These are phyloP conservation scores for Parotocinclus haroldoi DNA, from an alignment of 2,797 vertebrate species.

Conservation along the genomic window DNA sequence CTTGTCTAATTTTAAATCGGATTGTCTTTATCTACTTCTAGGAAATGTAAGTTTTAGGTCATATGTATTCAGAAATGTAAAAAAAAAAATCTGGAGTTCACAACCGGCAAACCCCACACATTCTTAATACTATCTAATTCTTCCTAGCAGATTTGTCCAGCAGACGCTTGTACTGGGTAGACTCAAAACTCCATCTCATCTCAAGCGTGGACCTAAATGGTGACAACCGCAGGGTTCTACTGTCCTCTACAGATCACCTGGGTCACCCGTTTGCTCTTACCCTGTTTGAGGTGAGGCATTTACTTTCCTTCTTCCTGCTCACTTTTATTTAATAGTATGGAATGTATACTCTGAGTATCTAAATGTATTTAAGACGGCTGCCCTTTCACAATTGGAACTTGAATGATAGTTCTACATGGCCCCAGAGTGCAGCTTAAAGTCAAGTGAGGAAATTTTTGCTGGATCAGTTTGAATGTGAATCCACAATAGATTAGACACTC, in stretches of 20 bases:
- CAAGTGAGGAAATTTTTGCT: no score
- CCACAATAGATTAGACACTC: no score
- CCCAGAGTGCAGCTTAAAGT: no score
- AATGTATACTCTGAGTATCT: no score
- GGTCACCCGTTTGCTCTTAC: slow-evolving; percentile 93
- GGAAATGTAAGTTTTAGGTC: not conserved
- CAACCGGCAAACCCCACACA: not conserved
- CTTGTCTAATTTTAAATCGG: no score
- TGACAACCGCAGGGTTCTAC: slow-evolving; percentile 87
- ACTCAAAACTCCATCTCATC: slow-evolving; percentile 94
- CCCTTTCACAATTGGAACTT: no score
- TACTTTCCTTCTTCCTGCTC: not conserved
- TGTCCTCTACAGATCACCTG: slow-evolving; percentile 84
- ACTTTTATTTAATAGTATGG: not conserved
- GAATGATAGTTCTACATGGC: no score
- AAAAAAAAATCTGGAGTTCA: no score
- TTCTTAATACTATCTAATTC: not conserved
- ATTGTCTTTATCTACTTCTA: no score
- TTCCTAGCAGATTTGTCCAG: slow-evolving; percentile 82
- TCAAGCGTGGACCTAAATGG: slow-evolving; percentile 93
- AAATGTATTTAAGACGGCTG: no score
- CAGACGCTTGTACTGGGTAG: slow-evolving; percentile 97
- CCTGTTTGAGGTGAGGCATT: slow-evolving; percentile 86
- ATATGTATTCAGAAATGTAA: not conserved
- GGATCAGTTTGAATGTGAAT: no score